A percentile compares a stretch with the other conserved stretches of the same genome.
phyloP scores from a whole-genome alignment of 2,888 invertebrate species.

The Mamestra brassicae region DNA sequence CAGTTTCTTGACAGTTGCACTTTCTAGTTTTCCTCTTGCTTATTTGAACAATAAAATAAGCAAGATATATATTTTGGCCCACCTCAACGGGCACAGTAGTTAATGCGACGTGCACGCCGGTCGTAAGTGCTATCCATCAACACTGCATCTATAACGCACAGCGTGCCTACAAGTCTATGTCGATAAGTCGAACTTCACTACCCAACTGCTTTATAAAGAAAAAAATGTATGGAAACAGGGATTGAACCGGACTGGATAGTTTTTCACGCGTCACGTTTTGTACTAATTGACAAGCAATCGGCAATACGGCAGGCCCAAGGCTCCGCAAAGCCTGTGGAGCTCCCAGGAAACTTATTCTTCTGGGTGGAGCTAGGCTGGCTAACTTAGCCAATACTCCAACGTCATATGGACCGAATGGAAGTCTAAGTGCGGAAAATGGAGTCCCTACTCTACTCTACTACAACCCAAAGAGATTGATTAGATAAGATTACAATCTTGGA shows the following conservation, averaged over 20 bases:
- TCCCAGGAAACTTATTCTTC: too few relatives aligned
- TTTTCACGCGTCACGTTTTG: neutral
- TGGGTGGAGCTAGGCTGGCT: too few relatives aligned
- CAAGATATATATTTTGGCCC: neutral
- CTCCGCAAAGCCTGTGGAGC: too few relatives aligned
- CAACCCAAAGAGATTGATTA: neutral
- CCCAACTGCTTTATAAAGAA: neutral
- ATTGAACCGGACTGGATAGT: neutral
- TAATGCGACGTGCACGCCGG: constrained; percentile 45
- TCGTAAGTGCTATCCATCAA: constrained; percentile 47
- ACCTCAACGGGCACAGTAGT: constrained; percentile 28
- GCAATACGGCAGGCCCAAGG: neutral
- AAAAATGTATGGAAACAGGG: neutral
- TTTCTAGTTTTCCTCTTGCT: neutral
- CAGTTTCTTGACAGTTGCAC: neutral
- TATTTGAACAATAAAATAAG: neutral
- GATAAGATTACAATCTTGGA: neutral
- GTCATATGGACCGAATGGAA: too few relatives aligned
- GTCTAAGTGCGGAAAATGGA: too few relatives aligned
- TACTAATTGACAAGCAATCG: too few relatives aligned
- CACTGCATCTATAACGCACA: constrained; percentile 58
- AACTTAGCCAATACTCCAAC: too few relatives aligned
- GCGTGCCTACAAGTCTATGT: constrained; percentile 30
- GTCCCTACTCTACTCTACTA: too few relatives aligned
- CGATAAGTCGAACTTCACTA: constrained; percentile 27